Evolutionary conservation across 2,797 vertebrate genomes (phyloP).

Genomic region (Falco novaeseelandiae): DNA sequence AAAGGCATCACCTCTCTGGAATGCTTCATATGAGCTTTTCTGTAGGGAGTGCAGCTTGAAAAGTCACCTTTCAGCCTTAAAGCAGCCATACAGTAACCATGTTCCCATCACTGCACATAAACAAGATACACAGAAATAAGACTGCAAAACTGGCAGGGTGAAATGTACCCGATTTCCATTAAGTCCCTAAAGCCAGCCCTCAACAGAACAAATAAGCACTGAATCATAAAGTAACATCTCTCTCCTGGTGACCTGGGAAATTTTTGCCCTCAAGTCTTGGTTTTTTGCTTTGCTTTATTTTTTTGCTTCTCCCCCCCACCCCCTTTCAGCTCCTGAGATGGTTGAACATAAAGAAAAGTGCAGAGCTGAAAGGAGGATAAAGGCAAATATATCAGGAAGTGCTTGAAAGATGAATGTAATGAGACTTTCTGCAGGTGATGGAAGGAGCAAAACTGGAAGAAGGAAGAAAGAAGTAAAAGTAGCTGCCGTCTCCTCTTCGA

Average conservation of each 20-base stretch:
- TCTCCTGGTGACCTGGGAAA: neutral
- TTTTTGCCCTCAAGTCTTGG: neutral
- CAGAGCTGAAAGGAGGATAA: neutral
- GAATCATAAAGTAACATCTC: neutral
- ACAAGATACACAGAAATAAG: constrained; percentile 1
- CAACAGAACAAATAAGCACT: neutral
- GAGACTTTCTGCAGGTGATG: neutral
- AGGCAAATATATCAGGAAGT: neutral
- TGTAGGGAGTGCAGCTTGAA: neutral
- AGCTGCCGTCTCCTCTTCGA: neutral
- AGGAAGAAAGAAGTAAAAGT: neutral
- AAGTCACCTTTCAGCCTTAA: neutral
- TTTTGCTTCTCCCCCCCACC: no score
- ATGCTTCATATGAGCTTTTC: neutral
- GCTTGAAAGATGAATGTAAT: neutral
- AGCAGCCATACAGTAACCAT: neutral
- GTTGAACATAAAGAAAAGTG: neutral
- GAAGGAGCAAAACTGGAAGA: neutral
- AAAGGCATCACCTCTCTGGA: neutral
- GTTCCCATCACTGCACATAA: neutral
- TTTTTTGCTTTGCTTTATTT: neutral
- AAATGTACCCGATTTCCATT: neutral
- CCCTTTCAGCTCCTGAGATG: neutral
- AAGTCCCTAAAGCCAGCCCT: neutral
- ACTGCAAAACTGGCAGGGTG: neutral